phyloP scores from a whole-genome alignment of 2,113 vertebrate species.

The Lepus timidus region DNA sequence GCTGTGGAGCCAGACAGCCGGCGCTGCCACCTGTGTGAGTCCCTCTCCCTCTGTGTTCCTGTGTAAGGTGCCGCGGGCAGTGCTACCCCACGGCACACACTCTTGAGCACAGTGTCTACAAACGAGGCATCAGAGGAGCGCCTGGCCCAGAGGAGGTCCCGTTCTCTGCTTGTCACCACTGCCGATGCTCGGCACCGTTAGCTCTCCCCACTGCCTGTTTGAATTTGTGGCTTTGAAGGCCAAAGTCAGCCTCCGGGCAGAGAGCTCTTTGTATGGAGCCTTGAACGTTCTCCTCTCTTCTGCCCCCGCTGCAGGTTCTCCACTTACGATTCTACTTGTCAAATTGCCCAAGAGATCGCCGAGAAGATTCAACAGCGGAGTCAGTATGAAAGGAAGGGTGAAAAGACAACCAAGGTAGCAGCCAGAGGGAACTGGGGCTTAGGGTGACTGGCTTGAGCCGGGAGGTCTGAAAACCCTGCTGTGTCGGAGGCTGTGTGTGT shows the following conservation, averaged over 20 bases:
- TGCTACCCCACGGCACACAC: too few species aligned
- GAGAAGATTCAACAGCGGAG: slow-evolving; percentile 95
- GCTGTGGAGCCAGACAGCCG: background rate
- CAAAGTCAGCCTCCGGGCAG: background rate
- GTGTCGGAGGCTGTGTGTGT: background rate
- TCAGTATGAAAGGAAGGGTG: slow-evolving; percentile 93
- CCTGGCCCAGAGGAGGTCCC: background rate
- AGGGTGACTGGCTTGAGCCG: background rate
- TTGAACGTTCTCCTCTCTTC: background rate
- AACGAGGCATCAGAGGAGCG: background rate
- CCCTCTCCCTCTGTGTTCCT: background rate
- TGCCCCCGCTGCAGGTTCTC: slow-evolving; percentile 88
- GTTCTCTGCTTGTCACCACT: rapidly evolving
- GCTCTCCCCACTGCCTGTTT: background rate
- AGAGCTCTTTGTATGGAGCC: slow-evolving; percentile 26
- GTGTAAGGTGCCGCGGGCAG: background rate
- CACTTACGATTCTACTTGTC: slow-evolving; percentile 93
- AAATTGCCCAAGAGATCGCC: slow-evolving; percentile 94
- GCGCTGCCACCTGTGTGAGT: background rate
- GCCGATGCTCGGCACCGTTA: background rate
- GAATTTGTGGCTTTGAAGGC: background rate
- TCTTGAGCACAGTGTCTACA: background rate
- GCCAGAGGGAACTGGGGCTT: rapidly evolving
- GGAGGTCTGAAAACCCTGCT: background rate
- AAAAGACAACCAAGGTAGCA: slow-evolving; percentile 93